Conservation (phyloP, 2,888 invertebrate species). For the Baronia brevicornis region DNA sequence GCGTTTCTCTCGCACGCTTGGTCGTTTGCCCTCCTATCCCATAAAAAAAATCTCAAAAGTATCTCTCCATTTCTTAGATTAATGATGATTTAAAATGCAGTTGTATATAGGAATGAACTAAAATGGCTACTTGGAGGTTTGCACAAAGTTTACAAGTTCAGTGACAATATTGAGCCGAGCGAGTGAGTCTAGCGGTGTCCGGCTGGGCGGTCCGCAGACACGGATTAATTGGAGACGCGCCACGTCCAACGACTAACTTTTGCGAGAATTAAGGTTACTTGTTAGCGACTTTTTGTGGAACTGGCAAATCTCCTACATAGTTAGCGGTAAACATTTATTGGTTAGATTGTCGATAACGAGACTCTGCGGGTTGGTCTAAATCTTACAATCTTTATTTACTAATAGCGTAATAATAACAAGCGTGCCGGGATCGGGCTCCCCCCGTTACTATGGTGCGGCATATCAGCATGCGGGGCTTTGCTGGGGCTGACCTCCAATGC, state of each 20-base stretch:
- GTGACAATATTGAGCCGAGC: background rate
- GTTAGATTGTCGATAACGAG: constrained; percentile 33
- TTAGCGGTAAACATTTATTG: constrained; percentile 47
- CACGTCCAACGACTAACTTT: constrained; percentile 44
- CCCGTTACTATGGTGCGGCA: constrained; percentile 1
- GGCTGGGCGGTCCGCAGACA: constrained; percentile 28
- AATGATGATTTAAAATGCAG: too few species aligned
- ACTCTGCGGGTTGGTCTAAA: too few species aligned
- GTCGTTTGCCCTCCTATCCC: too few species aligned
- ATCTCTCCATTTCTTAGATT: too few species aligned
- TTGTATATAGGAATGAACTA: too few species aligned
- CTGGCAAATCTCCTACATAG: constrained; percentile 52
- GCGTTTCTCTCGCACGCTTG: too few species aligned
- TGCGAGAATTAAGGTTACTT: constrained; percentile 55
- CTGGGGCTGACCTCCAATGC: too few species aligned
- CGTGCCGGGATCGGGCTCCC: background rate
- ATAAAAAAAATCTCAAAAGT: too few species aligned
- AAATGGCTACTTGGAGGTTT: too few species aligned
- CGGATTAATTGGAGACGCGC: constrained; percentile 54
- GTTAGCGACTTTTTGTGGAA: constrained; percentile 62
- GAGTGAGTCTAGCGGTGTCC: constrained; percentile 11
- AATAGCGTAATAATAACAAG: too few species aligned
- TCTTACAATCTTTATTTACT: too few species aligned
- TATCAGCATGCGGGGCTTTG: constrained; percentile 3
- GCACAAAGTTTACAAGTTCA: too few species aligned